A percentile compares a stretch with the other conserved stretches of the same genome.
Conservation (phyloP, 2,113 vertebrate species). For the Brienomyrus brachyistius region DNA sequence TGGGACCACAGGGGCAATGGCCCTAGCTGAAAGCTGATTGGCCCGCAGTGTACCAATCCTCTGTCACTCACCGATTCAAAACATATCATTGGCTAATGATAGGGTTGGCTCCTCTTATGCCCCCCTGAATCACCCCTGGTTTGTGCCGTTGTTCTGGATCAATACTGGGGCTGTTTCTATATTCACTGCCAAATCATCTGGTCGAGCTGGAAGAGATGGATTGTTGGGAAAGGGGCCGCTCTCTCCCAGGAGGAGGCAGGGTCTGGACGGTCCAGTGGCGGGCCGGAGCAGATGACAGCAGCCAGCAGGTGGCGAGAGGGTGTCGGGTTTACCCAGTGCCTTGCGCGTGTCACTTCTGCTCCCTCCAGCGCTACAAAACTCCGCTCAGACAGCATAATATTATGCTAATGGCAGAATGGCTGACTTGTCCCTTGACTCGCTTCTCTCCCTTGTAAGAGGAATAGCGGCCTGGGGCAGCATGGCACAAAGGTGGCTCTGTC, state of each 20-base stretch:
- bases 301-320: not conserved
- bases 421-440: not conserved
- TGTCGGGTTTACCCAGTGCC: not conserved
- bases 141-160: not conserved
- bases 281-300: not conserved
- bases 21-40: not conserved
- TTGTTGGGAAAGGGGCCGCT: not conserved
- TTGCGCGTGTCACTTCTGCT: not conserved
- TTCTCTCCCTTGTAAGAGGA: not conserved
- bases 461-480: not conserved
- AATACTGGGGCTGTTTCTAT: not conserved
- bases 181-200: not conserved
- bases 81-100: not conserved
- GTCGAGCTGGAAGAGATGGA: not conserved
- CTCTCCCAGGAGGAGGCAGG: not conserved
- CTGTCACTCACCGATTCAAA: not conserved
- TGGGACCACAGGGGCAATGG: not conserved
- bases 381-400: conserved; percentile 7
- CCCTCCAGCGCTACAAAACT: not conserved
- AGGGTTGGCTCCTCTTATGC: not conserved
- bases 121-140: not conserved
- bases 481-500: conserved; percentile 18
- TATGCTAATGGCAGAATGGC: conserved; percentile 16
- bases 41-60: not conserved
- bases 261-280: not conserved